Base-by-base conservation (phyloP, 2,888 invertebrate genomes). In the Nysson spinosus region DNA sequence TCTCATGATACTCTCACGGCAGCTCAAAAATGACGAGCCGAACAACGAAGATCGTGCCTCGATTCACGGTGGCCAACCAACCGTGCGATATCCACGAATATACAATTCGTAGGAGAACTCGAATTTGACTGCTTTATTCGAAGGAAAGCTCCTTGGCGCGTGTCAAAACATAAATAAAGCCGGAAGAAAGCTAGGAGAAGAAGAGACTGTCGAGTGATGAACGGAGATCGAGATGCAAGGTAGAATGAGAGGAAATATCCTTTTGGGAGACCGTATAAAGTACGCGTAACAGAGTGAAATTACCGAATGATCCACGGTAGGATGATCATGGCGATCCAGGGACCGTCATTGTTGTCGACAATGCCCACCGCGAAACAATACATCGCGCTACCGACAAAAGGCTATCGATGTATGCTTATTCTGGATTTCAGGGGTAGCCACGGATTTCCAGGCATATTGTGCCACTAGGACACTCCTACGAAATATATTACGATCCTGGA, bases 81-180 rank as follows among this genome's bases (percentile, higher is more conserved):
- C 83, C 86, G 72, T 85, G 70, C 69, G 75, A 75, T 80, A 83
- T 82, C 83, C 75, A 71, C 81, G 70, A 69, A 71, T n/a, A n/a
- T n/a, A 63, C 79, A 73, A 55, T 69, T 67, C 68, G 50, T n/a
- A n/a, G n/a, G 52, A 26, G 52, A 46, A 60, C 54, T 32, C 56
- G 35, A 42, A 62, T 55, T 56, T 70, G 73, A 71, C 77, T 71
- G 51, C 52, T 51, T 60, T 60, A 51, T 65, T 62, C 61, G 54
- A 54, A n/a, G n/a, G 34, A 66, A 66, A 47, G 54, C 80, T 83
- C 79, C 78, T 72, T 68, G 81, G 79, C 85, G 83, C 84, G 85
- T 85, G 86, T 86, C 85, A 85, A 85, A 86, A 86, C 82, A 85
- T 78, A 80, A 80, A 83, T 83, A 77, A 67, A 66, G 54, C 50